phyloP scores from a whole-genome alignment of 2,797 vertebrate genomes.

The Myioborus miniatus region DNA sequence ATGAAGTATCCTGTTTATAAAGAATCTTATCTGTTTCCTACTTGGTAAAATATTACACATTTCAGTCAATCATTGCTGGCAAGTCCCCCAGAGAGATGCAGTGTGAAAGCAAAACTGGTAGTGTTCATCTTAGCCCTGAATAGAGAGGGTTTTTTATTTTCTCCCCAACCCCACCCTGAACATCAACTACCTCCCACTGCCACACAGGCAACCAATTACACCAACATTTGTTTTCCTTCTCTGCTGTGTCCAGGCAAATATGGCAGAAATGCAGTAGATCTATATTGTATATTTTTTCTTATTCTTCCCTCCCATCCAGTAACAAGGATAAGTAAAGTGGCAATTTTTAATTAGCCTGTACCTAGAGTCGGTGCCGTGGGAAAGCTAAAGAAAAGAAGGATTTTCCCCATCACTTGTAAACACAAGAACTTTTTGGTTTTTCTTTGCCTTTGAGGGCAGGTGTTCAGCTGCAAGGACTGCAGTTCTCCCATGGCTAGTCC shows the following conservation, averaged over 20 bases:
- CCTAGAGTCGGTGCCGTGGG: not conserved
- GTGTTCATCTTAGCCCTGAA: not conserved
- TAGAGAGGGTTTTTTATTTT: not conserved
- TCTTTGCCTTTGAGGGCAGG: not conserved
- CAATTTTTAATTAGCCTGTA: not conserved
- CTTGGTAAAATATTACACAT: constrained; percentile 41
- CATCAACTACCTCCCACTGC: not conserved
- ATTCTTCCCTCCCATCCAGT: not conserved
- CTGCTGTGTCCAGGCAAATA: not conserved
- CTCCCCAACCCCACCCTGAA: not conserved
- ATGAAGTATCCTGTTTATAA: constrained; percentile 62
- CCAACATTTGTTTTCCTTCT: not conserved
- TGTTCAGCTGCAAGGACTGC: not conserved
- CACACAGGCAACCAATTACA: not conserved
- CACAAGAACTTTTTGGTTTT: not conserved
- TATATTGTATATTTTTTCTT: not conserved
- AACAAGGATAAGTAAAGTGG: not conserved
- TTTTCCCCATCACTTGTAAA: not conserved
- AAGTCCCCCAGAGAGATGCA: not conserved
- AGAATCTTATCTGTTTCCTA: constrained; percentile 55
- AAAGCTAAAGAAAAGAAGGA: not conserved
- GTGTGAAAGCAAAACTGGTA: not conserved
- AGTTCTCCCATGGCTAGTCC: not conserved
- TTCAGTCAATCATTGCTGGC: constrained; percentile 45
- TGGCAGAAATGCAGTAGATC: not conserved